Conservation (phyloP, 2,888 invertebrate genomes). For the Monochamus alternatus region DNA sequence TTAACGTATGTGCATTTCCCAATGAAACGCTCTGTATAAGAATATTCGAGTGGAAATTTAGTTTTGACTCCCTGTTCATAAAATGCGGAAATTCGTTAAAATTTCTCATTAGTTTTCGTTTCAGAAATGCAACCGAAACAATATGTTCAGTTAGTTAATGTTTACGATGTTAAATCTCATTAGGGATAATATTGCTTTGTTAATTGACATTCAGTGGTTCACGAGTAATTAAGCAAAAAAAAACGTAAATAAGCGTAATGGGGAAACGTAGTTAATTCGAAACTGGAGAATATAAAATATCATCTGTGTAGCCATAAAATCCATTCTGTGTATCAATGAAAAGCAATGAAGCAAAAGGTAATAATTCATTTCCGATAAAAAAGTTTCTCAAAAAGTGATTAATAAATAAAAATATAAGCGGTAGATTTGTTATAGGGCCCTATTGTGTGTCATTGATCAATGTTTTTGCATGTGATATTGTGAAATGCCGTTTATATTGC, state of each 20-base stretch:
- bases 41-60: no score
- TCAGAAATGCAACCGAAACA: no score
- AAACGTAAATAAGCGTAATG: neutral
- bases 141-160: no score
- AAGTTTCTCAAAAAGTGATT: constrained; percentile 35
- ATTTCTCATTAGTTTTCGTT: no score
- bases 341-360: constrained; percentile 13
- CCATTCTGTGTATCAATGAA: constrained; percentile 17
- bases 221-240: neutral
- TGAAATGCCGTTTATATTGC: constrained; percentile 60
- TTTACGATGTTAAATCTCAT: no score
- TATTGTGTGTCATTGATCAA: constrained; percentile 63
- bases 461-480: constrained; percentile 64
- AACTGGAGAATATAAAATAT: neutral
- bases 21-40: no score
- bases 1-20: no score
- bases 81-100: no score
- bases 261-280: neutral
- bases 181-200: neutral
- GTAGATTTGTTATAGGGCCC: constrained; percentile 52
- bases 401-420: constrained; percentile 57
- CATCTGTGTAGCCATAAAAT: constrained; percentile 19
- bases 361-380: constrained; percentile 30
- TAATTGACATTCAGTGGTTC: neutral
- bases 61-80: no score